Evolutionary conservation across 2,797 vertebrate genomes (phyloP), one percentile per base, ranked within the genome.

Genomic region (Pteropus rufus): DNA sequence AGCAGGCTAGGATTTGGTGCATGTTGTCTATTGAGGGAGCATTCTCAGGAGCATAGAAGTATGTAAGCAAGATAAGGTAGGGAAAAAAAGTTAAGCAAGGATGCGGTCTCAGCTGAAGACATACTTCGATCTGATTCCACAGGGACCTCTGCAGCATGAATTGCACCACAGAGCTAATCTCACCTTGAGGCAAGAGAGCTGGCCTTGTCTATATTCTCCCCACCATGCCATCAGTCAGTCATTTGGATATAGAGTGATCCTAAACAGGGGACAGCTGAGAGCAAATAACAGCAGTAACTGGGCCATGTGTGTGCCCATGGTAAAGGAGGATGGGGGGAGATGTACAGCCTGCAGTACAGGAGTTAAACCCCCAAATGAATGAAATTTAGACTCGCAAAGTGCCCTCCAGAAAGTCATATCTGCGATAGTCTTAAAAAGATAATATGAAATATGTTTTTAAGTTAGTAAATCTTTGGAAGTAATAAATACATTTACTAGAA

Each of bases 11-110:
- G 31, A 95, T 95, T 58, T 69, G 54, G 24, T 87, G 26, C 15
- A 29, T 36, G 19, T 65, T 39, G 12, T 60, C 76, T 52, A 12
- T 54, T 75, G 16, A 89, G 15, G 26, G 52, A 46, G 10, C 16
- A 14, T 24, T 41, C 62, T 94, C 26, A 94, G 60, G 44, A 87
- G n/a, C 31, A 89, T 91, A n/a, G 34, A 79, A 95, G 36, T 93
- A 36, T 39, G 26, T 46, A 89, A 93, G 23, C 34, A 72, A 86
- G 41, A 44, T 21, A 54, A 12, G 10, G 3, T 41, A 26, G 73
- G 64, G 21, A 2, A 8, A 10, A 39, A 60, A 60, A 91, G 18
- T 15, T 75, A 86, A 93, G 36, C 29, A 70, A 76, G 23, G 29
- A 34, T 19, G 4, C 69, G 34, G 11, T 94, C 72, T 87, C 84